These are phyloP conservation scores for Prunella fulvescens DNA, from an alignment of 2,113 vertebrate species.

Conservation along the genomic window DNA sequence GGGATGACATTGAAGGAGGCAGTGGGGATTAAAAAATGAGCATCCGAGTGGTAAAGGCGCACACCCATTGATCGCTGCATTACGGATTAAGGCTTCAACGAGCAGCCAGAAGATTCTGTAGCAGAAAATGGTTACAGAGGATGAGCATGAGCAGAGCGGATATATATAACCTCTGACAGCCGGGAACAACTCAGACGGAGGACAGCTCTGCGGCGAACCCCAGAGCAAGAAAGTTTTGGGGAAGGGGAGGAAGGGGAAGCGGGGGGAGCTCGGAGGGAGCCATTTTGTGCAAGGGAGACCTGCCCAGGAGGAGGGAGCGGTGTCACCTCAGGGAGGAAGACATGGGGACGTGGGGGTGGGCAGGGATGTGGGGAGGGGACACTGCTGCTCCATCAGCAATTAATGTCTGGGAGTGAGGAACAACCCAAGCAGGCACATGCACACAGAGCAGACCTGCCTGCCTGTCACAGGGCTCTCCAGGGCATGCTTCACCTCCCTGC, in stretches of 20 bases:
- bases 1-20: conserved; percentile 69
- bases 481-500: background rate
- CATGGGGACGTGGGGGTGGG: rapidly evolving
- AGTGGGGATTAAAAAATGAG: conserved; percentile 75
- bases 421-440: background rate
- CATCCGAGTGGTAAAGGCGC: conserved; percentile 64
- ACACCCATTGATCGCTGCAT: conserved; percentile 68
- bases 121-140: conserved; percentile 67
- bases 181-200: conserved; percentile 40
- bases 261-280: background rate
- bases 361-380: background rate
- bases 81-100: conserved; percentile 71
- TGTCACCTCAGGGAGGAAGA: background rate
- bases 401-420: background rate
- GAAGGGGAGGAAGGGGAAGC: background rate
- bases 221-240: conserved; percentile 18
- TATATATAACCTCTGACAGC: conserved; percentile 65
- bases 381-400: background rate
- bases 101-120: conserved; percentile 68
- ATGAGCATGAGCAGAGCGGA: conserved; percentile 49
- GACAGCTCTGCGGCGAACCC: conserved; percentile 37
- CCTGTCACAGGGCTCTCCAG: background rate
- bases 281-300: conserved; percentile 16
- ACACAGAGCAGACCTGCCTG: background rate
- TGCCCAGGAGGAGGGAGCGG: background rate